Evolutionary conservation across 2,113 vertebrate genomes (phyloP), one percentile per base, ranked within the genome.

Genomic region (Puma concolor): DNA sequence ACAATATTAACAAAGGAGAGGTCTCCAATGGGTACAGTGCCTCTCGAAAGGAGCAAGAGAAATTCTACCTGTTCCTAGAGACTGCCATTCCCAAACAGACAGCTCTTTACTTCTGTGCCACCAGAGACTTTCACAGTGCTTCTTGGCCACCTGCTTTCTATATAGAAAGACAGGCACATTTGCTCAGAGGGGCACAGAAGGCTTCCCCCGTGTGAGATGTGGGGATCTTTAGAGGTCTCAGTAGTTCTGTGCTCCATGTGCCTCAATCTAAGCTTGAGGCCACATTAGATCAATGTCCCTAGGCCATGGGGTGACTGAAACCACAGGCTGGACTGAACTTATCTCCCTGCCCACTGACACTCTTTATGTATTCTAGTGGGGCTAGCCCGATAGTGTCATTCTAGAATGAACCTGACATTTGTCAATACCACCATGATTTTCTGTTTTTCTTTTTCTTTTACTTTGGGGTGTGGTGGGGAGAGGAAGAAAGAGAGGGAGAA

Each of bases 31-130:
- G 97, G 83, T 98, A 95, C 94, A 57, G 4, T 21, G 97, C n/a
- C 66, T 92, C 88, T 0, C 36, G 64, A n/a, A 4, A 7, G 4
- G 90, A 21, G 4, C 0, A 0, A 0, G 0, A 0, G 0, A 82
- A 74, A 4, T 98, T 98, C 72, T 0, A 2, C 50, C 85, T 99
- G 60, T 52, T 1, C 12, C 2, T 97, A 12, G 41, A 77, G 54
- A 4, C 38, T 7, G 44, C 79, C 2, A 3, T 4, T 10, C 23
- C 10, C 54, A 88, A 8, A 31, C 95, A 95, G 38, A 87, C 84
- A 33, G 81, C 85, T 13, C 13, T 95, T 31, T 80, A 97, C 71
- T 86, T 95, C 76, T 96, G 97, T 50, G 92, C 94, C 25, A 94
- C 44, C 83, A 93, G 41, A 15, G 2, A 29, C 36, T 21, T 14